Base-by-base conservation (phyloP, 2,113 vertebrate species). In the Fregetta grallaria region DNA sequence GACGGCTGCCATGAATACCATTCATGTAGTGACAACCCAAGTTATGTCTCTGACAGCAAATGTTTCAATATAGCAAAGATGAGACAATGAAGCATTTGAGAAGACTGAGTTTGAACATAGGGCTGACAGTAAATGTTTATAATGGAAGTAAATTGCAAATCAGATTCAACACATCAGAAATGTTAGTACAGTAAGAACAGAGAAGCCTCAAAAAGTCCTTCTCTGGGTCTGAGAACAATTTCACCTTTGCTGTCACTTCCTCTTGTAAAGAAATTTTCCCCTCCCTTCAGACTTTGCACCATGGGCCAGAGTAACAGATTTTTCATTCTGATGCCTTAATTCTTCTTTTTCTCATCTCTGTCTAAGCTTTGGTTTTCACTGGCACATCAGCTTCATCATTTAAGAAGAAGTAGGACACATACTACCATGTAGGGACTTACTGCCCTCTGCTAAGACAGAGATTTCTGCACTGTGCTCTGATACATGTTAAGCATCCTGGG, bases 71-170 rank as follows among this genome's bases (percentile, higher is more conserved):
- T 71, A 92, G 70, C 47, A 62, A 82, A 89, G 56, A 72, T 62
- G 76, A 93, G 71, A 91, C 50, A 94, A 91, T 70, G 80, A 94
- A 95, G 42, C 47, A 42, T 92, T 94, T 94, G 81, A 94, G 44
- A 81, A 95, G 87, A 53, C 36, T 30, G 78, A 89, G 38, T 84
- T 85, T 93, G 72, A 94, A 90, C 87, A 85, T 18, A 74, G 40
- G 9, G 25, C 25, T 93, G 86, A 91, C 70, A 74, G 47, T 62
- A 80, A 84, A 95, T 84, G 16, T 85, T 95, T 88, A 62, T 85
- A 94, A 91, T 68, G 70, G 88, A 94, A 89, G 44, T 85, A 88
- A 96, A 93, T 61, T 65, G 59, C 45, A 94, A 88, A 95, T 94
- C 45, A 84, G 40, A 74, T 73, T 47, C 30, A 78, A 72, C 40